Conservation (phyloP, 1,140 invertebrate species). For the Ceratina calcarata region DNA sequence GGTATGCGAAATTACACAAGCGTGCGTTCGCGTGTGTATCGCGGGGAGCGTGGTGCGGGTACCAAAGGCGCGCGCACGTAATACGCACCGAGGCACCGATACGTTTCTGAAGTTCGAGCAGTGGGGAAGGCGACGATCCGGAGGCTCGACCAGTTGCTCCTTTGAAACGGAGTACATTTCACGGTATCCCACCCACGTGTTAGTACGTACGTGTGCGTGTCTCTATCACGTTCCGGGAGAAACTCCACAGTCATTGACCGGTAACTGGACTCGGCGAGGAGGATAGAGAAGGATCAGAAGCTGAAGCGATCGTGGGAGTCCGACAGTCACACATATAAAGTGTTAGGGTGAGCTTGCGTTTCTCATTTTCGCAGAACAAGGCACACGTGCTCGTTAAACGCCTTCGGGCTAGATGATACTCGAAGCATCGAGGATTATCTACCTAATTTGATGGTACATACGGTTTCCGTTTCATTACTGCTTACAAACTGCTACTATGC, state of each 20-base stretch:
- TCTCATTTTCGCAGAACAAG: not conserved
- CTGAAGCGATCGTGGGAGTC: conserved; percentile 10
- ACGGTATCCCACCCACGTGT: conserved; percentile 60
- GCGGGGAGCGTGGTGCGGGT: conserved; percentile 17
- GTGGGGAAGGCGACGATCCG: conserved; percentile 60
- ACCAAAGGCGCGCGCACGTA: conserved; percentile 49
- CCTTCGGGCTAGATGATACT: not conserved
- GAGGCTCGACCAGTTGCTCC: conserved; percentile 66
- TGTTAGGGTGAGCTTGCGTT: conserved; percentile 26
- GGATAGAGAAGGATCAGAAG: conserved; percentile 15
- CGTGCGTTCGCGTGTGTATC: not conserved
- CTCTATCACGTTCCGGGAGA: conserved; percentile 32
- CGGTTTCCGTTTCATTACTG: not conserved
- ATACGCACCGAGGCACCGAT: conserved; percentile 37
- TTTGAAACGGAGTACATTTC: conserved; percentile 59
- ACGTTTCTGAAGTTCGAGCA: conserved; percentile 43
- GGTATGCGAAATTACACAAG: not conserved
- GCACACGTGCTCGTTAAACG: not conserved
- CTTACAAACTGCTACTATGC: not conserved
- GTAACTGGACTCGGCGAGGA: conserved; percentile 9
- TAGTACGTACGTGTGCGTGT: conserved; percentile 59
- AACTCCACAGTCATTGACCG: conserved; percentile 33
- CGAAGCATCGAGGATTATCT: not conserved
- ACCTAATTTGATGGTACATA: not conserved
- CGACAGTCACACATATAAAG: conserved; percentile 16